Evolutionary conservation across 2,888 invertebrate species (phyloP), one percentile per base, ranked within the genome.

Genomic region (Scaeva pyrastri): DNA sequence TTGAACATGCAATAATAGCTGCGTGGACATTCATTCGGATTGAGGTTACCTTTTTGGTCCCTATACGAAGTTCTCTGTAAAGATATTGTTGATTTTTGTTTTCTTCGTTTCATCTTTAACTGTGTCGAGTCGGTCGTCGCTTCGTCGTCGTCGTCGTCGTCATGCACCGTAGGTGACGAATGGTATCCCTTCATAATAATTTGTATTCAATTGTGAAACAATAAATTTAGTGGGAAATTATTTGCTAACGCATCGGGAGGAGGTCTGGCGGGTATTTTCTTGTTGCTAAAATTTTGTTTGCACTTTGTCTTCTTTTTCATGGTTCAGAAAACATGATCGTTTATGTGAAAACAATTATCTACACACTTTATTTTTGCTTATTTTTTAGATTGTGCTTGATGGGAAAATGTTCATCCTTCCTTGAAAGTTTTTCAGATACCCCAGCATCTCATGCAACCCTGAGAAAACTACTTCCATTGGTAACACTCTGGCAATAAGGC

Each of bases 1-100:
- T 85, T 81, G 36, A 73, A 85, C 85, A 85, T 62, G 85, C 41
- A 85, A 50, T 85, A 81, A 76, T 76, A 80, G 68, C 68, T 55
- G 72, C 68, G 68, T 81, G 81, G 81, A 85, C 84, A 85, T 80
- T 41, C 72, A 79, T 73, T 68, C n/a, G 45, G 7, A 75, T 71
- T 83, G 58, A 68, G 58, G 84, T 84, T 73, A 19, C 50, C 31
- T 52, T 64, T 19, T 31, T 31, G 5, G 6, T 31, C 8, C 31
- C 0, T 39, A 41, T 14, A 16, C 10, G 0, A n/a, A 19, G n/a
- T 41, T 71, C 12, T 41, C 21, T 56, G 1, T 21, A 43, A 31
- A 31, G 31, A n/a, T n/a, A n/a, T n/a, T n/a, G 31, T 31, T 41
- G 58, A 1, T 60, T 50, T 16, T 66, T 12, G 43, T 12, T 58